Percentiles rank a stretch among this genome's conserved stretches.
These are phyloP conservation scores for Thyatira batis DNA, from an alignment of 2,888 invertebrate genomes.

Conservation along the genomic window DNA sequence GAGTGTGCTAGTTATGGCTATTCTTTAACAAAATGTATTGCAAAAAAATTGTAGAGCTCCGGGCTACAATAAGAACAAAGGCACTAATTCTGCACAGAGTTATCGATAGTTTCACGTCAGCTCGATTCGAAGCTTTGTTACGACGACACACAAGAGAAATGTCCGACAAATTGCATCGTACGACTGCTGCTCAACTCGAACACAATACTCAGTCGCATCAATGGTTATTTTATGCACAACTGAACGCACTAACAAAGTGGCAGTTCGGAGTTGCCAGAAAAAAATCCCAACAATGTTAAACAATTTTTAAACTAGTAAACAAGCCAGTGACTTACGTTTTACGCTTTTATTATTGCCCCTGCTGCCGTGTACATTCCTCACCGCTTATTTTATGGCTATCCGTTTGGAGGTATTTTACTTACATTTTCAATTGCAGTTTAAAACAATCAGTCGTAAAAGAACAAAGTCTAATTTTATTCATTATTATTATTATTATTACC, in stretches of 20 bases:
- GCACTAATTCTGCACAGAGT: conserved; percentile 63
- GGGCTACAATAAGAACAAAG: conserved; percentile 56
- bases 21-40: conserved; percentile 41
- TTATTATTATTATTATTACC: background rate
- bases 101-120: conserved; percentile 69
- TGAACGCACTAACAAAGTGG: conserved; percentile 40
- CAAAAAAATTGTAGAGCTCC: conserved; percentile 30
- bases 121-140: conserved; percentile 66
- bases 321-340: conserved; percentile 17
- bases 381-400: conserved; percentile 3
- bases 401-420: background rate
- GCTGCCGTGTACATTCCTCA: conserved; percentile 2
- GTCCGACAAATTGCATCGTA: conserved; percentile 71
- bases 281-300: conserved; percentile 28
- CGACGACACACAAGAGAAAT: conserved; percentile 69
- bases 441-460: conserved; percentile 1
- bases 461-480: too few relatives aligned
- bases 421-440: background rate
- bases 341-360: conserved; percentile 5
- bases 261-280: conserved; percentile 34
- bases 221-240: conserved; percentile 68
- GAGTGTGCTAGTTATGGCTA: conserved; percentile 47
- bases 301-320: conserved; percentile 31
- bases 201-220: conserved; percentile 57
- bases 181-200: conserved; percentile 46